A percentile compares a stretch with the other conserved stretches of the same genome.
phyloP scores from a whole-genome alignment of 2,113 vertebrate genomes.

The Xenus cinereus region DNA sequence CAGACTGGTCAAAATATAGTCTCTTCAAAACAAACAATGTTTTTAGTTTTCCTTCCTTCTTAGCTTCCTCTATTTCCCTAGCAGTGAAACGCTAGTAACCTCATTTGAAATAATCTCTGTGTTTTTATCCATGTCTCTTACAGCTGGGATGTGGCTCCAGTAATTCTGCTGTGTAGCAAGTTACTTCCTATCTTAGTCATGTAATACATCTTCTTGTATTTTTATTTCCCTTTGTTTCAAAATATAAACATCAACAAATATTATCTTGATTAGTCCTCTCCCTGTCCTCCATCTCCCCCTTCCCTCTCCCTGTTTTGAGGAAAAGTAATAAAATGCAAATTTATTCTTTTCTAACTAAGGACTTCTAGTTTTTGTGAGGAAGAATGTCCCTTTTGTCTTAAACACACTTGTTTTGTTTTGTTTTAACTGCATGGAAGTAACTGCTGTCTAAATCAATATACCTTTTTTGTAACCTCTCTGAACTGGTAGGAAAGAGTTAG shows the following conservation, averaged over 20 bases:
- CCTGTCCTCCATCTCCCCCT: background rate
- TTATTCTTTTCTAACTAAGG: background rate
- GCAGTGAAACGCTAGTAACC: background rate
- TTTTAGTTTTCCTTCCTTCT: constrained; percentile 16
- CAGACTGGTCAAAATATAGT: background rate
- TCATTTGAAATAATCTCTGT: background rate
- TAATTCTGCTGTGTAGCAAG: background rate
- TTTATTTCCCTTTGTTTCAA: constrained; percentile 3
- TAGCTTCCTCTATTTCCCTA: background rate
- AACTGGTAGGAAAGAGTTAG: background rate
- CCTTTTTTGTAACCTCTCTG: background rate
- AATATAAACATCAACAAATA: background rate
- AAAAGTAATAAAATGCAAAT: background rate
- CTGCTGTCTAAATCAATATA: background rate
- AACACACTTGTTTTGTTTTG: background rate
- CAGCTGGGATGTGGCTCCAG: background rate
- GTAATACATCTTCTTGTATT: background rate
- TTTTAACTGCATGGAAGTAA: background rate
- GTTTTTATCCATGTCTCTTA: background rate
- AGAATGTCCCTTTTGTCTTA: background rate
- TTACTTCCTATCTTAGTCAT: constrained; percentile 1
- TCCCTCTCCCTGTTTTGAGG: background rate
- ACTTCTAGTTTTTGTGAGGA: background rate
- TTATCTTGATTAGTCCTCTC: background rate
- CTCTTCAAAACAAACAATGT: background rate